phyloP scores from a whole-genome alignment of 2,888 invertebrate genomes.

The Archaeoteleia sp. region DNA sequence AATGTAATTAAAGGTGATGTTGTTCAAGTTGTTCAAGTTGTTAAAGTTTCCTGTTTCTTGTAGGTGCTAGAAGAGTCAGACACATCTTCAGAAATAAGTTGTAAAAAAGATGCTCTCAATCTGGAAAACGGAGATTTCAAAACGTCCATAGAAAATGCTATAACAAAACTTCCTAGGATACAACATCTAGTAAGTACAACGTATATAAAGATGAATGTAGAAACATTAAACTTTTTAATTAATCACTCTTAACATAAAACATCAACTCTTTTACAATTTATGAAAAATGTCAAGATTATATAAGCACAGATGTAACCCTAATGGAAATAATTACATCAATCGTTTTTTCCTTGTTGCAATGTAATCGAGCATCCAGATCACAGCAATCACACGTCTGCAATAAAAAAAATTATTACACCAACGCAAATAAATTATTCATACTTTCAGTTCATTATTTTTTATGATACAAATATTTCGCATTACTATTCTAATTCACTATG shows the following conservation, averaged over 20 bases:
- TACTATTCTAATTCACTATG: conserved; percentile 23
- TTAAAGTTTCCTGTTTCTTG: conserved; percentile 21
- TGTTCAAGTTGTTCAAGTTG: no score
- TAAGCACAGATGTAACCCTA: no score
- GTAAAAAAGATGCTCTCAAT: conserved; percentile 73
- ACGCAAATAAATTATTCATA: conserved; percentile 33
- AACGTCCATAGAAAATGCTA: conserved; percentile 72
- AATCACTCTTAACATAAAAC: no score
- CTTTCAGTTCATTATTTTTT: conserved; percentile 20
- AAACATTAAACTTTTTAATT: not conserved
- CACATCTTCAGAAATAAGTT: conserved; percentile 76
- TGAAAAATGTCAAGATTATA: no score
- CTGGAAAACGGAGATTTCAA: conserved; percentile 73
- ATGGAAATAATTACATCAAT: no score
- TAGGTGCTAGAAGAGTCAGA: conserved; percentile 77
- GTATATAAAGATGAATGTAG: no score
- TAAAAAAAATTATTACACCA: no score
- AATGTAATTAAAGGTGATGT: not conserved
- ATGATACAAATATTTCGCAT: conserved; percentile 26
- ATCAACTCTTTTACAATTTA: not conserved
- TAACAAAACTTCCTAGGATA: conserved; percentile 73
- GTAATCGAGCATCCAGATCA: no score
- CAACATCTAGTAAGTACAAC: conserved; percentile 72
- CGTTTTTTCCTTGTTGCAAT: no score
- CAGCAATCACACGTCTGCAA: no score